A percentile compares a stretch with the other conserved stretches of the same genome.
These are phyloP conservation scores for Eurytoma adleriae DNA, from an alignment of 2,888 invertebrate genomes.

Conservation along the genomic window DNA sequence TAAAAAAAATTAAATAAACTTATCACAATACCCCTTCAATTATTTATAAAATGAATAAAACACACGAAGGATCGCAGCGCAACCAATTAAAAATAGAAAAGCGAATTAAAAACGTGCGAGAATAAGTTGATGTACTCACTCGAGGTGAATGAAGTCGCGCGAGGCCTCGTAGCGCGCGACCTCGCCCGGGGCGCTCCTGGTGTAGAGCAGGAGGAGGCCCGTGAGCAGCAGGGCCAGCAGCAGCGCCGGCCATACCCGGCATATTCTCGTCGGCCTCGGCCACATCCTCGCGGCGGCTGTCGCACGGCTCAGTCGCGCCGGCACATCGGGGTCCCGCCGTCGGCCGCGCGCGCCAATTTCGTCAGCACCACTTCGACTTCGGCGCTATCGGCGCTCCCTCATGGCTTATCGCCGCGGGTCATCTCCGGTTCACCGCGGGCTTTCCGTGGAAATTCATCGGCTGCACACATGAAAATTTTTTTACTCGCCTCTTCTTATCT, in stretches of 20 bases:
- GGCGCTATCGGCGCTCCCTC: slow-evolving; percentile 11
- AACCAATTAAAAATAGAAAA: background rate
- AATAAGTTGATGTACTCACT: slow-evolving; percentile 42
- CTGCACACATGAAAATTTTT: background rate
- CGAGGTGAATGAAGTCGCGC: slow-evolving; percentile 42
- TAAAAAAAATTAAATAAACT: too few species aligned
- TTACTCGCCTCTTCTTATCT: too few species aligned
- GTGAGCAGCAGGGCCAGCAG: slow-evolving; percentile 61
- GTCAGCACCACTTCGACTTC: slow-evolving; percentile 4
- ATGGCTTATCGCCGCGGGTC: slow-evolving; percentile 22
- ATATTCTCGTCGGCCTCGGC: slow-evolving; percentile 69
- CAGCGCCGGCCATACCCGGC: slow-evolving; percentile 66
- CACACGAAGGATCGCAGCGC: too few species aligned
- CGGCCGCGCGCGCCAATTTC: background rate
- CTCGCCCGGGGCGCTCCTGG: slow-evolving; percentile 60
- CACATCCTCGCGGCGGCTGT: slow-evolving; percentile 63
- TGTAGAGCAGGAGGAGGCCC: slow-evolving; percentile 68
- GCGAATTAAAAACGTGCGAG: too few species aligned
- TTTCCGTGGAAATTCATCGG: slow-evolving; percentile 15
- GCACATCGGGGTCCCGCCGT: background rate
- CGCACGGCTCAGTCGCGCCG: background rate
- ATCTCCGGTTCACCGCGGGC: background rate
- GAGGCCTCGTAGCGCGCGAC: slow-evolving; percentile 46
- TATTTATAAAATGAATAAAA: too few species aligned
- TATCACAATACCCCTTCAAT: too few species aligned